Conservation (phyloP, 2,888 invertebrate species). For the Caenorhabditis imperialis region DNA sequence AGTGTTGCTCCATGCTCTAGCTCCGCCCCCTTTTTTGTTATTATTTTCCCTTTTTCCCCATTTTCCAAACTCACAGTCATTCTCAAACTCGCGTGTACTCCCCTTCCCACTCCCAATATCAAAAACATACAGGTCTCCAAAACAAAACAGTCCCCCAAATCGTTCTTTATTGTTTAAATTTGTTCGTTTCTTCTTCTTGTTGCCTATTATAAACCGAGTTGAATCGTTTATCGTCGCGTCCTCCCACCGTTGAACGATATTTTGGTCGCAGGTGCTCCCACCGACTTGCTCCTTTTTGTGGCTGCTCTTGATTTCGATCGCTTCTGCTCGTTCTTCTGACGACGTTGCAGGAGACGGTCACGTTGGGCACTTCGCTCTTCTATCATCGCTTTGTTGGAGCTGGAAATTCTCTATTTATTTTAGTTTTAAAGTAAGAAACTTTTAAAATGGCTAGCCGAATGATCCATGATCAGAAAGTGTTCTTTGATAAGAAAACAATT, state of each 20-base stretch:
- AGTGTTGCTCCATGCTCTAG: conserved; percentile 47
- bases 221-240: conserved; percentile 19
- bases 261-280: conserved; percentile 39
- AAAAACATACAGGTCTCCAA: conserved; percentile 30
- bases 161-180: background rate
- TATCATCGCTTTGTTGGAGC: conserved; percentile 58
- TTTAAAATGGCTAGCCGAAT: too few relatives aligned
- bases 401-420: conserved; percentile 36
- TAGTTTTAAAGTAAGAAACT: background rate
- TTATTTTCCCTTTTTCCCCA: conserved; percentile 8
- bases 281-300: conserved; percentile 44
- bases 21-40: conserved; percentile 4
- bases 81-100: conserved; percentile 32
- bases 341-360: conserved; percentile 65
- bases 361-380: conserved; percentile 70
- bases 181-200: background rate
- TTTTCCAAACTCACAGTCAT: background rate
- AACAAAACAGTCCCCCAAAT: conserved; percentile 20
- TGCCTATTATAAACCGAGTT: conserved; percentile 18
- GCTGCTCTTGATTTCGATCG: conserved; percentile 9
- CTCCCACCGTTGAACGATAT: conserved; percentile 38
- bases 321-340: conserved; percentile 49
- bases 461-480: too few relatives aligned
- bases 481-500: too few relatives aligned
- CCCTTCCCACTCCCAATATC: too few relatives aligned